Conservation (phyloP, 53 echinoderm and acorn worm species). For the Stichopus horrens region DNA sequence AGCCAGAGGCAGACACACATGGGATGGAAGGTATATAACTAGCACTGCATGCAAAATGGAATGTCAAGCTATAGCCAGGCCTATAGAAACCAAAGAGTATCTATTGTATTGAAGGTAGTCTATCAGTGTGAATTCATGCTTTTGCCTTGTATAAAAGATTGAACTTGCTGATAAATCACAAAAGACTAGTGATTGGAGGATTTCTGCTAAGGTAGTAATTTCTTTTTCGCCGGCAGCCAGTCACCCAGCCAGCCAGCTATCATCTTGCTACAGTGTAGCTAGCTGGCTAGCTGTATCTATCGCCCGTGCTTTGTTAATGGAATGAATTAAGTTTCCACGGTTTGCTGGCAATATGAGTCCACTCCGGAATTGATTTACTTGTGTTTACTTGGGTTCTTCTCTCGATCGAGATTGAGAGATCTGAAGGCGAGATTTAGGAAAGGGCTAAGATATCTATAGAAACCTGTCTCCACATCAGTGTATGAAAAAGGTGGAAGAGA, state of each 20-base stretch:
- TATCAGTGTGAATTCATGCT: background rate
- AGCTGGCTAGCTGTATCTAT: background rate
- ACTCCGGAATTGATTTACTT: background rate
- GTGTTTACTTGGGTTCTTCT: background rate
- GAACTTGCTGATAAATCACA: background rate
- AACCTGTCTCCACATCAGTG: too few relatives aligned
- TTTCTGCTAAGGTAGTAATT: background rate
- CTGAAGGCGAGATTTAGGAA: too few relatives aligned
- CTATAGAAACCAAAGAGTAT: too few relatives aligned
- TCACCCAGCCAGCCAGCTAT: background rate
- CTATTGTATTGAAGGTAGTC: background rate
- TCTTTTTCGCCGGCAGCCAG: background rate
- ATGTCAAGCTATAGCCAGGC: too few relatives aligned
- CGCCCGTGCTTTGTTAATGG: background rate
- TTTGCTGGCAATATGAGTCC: background rate
- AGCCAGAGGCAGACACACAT: constrained; percentile 14
- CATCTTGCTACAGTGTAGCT: too few relatives aligned
- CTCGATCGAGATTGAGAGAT: background rate
- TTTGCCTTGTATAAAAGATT: background rate
- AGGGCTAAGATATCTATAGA: too few relatives aligned
- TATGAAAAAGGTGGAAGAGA: too few relatives aligned
- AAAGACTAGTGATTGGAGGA: constrained; percentile 2
- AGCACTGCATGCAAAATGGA: too few relatives aligned
- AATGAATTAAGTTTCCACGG: background rate
- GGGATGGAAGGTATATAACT: background rate